Evolutionary conservation across 1,140 invertebrate genomes (phyloP).

Genomic region (Pseudomyrmex cubaensis): DNA sequence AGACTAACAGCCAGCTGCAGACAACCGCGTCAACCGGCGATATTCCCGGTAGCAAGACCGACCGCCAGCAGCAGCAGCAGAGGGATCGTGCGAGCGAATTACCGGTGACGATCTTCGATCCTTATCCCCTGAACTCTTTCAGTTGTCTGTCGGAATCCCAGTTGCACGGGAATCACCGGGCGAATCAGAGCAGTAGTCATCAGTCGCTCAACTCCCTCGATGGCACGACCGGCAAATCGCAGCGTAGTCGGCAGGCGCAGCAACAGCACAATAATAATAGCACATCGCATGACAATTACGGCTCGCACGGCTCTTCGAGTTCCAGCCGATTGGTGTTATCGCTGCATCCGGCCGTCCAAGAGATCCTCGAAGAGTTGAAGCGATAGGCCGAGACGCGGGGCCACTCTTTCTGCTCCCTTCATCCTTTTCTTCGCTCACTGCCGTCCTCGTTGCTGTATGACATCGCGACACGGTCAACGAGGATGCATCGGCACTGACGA

Average conservation of each 20-base stretch:
- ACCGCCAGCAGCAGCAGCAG: constrained; percentile 53
- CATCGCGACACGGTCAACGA: constrained; percentile 28
- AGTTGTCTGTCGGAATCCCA: constrained; percentile 42
- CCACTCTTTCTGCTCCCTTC: constrained; percentile 37
- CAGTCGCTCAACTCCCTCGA: constrained; percentile 59
- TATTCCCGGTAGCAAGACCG: constrained; percentile 44
- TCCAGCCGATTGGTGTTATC: constrained; percentile 71
- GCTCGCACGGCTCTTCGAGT: constrained; percentile 74
- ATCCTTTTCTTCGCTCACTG: not conserved
- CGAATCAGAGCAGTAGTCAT: constrained; percentile 53
- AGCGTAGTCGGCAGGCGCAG: constrained; percentile 53
- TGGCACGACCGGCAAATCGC: constrained; percentile 50
- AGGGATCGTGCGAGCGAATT: constrained; percentile 41
- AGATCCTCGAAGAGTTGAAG: constrained; percentile 62
- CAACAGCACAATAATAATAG: constrained; percentile 57
- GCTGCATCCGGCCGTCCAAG: constrained; percentile 58
- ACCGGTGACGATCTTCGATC: constrained; percentile 41
- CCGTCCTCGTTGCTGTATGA: not conserved
- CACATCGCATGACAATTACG: constrained; percentile 75
- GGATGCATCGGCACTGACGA: constrained; percentile 46
- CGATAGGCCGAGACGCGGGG: constrained; percentile 73
- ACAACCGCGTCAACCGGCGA: constrained; percentile 45
- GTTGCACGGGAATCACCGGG: constrained; percentile 25
- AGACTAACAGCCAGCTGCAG: constrained; percentile 55
- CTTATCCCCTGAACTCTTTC: constrained; percentile 13